Percentiles rank a stretch among this genome's conserved stretches.
Evolutionary conservation across 2,113 vertebrate species (phyloP).

Genomic region (Channa maculata): DNA sequence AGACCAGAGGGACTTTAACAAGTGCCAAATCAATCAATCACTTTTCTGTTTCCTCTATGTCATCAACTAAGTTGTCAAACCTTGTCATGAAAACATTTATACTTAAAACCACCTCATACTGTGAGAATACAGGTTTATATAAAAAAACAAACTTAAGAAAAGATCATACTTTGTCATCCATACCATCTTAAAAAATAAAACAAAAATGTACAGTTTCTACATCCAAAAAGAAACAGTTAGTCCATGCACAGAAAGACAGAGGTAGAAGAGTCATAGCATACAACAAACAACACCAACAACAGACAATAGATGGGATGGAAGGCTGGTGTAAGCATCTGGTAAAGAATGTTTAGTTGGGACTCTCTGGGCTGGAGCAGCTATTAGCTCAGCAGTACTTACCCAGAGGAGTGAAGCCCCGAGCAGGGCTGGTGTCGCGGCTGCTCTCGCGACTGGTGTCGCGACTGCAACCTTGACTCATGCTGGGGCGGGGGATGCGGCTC

Average conservation of each 20-base stretch:
- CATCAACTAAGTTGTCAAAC: neutral
- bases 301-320: neutral
- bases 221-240: constrained; percentile 43
- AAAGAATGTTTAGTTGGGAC: neutral
- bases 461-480: constrained; percentile 99
- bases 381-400: constrained; percentile 90
- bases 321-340: neutral
- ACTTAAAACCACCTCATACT: neutral
- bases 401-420: constrained; percentile 96
- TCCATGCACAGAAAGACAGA: constrained; percentile 72
- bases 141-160: too few relatives aligned
- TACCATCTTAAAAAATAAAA: neutral
- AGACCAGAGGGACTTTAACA: too few relatives aligned
- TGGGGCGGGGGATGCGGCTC: constrained; percentile 99
- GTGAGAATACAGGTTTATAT: too few relatives aligned
- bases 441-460: constrained; percentile 99
- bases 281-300: neutral
- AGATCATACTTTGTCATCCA: neutral
- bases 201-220: neutral
- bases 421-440: constrained; percentile 99
- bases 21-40: too few relatives aligned
- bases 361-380: constrained; percentile 13
- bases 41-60: neutral
- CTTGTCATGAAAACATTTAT: neutral
- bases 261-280: constrained; percentile 13